A percentile compares a stretch with the other conserved stretches of the same genome.
Evolutionary conservation across 2,888 invertebrate species (phyloP).

Genomic region (Drosophila flavopinicola): DNA sequence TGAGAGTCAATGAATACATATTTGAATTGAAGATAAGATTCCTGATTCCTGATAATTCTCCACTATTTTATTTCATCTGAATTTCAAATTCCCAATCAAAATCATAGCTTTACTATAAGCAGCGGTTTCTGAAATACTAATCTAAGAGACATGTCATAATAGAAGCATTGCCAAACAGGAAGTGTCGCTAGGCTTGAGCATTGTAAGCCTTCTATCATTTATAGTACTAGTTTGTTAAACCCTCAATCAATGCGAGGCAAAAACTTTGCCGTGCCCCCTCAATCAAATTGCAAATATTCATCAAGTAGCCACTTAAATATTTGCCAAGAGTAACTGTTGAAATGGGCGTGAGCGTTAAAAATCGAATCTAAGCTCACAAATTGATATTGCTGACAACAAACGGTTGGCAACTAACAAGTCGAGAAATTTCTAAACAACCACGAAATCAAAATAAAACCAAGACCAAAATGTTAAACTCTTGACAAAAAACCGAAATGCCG

Average conservation of each 20-base stretch:
- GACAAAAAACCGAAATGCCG: constrained; percentile 5
- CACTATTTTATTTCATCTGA: too few relatives aligned
- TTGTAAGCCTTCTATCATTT: constrained; percentile 9
- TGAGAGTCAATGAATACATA: background rate
- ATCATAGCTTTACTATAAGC: too few relatives aligned
- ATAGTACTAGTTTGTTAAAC: constrained; percentile 11
- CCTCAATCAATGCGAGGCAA: constrained; percentile 18
- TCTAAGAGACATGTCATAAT: too few relatives aligned
- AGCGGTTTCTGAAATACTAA: too few relatives aligned
- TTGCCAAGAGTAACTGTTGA: constrained; percentile 21
- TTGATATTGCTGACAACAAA: constrained; percentile 1
- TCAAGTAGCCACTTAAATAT: constrained; percentile 37
- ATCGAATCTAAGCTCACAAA: constrained; percentile 13
- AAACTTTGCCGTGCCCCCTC: constrained; percentile 17
- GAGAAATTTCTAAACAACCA: constrained; percentile 51
- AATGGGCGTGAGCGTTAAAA: constrained; percentile 26
- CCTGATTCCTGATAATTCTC: too few relatives aligned
- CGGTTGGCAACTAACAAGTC: constrained; percentile 21
- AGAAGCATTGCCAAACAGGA: constrained; percentile 21
- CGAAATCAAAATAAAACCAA: constrained; percentile 16
- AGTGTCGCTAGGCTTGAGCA: constrained; percentile 11
- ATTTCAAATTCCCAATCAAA: too few relatives aligned
- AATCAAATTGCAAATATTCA: constrained; percentile 31
- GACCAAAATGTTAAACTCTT: constrained; percentile 10
- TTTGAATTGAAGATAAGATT: too few relatives aligned